Evolutionary conservation across 2,797 vertebrate genomes (phyloP).

Genomic region (Dromococcyx pavoninus): DNA sequence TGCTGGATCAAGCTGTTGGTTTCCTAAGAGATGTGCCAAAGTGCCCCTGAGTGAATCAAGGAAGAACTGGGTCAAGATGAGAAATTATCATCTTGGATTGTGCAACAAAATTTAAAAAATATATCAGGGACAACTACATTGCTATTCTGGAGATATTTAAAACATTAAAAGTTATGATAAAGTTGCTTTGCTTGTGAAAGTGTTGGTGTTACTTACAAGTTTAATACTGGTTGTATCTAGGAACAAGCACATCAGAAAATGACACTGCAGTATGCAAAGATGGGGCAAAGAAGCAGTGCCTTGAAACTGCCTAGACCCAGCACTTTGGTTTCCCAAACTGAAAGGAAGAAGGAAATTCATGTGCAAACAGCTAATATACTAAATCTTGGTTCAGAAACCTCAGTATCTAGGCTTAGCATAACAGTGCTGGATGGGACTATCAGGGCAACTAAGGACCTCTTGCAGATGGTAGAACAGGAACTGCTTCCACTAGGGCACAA

Average conservation of each 20-base stretch:
- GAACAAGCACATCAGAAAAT: neutral
- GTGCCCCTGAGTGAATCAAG: neutral
- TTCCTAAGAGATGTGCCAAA: neutral
- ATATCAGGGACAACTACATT: neutral
- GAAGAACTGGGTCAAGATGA: neutral
- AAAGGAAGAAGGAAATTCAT: neutral
- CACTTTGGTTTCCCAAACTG: neutral
- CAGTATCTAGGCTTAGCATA: neutral
- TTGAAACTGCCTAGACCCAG: neutral
- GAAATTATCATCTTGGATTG: neutral
- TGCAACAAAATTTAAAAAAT: neutral
- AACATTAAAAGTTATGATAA: neutral
- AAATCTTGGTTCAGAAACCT: neutral
- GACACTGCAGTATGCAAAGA: neutral
- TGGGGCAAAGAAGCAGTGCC: neutral
- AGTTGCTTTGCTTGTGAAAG: neutral
- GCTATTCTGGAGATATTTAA: neutral
- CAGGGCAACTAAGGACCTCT: neutral
- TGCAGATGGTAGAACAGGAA: neutral
- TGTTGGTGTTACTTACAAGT: neutral
- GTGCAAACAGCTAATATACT: neutral
- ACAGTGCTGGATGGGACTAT: neutral
- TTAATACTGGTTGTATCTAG: neutral
- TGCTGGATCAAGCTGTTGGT: neutral
- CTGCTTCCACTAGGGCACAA: neutral